These are phyloP conservation scores for Sminthurides aquaticus DNA, from an alignment of 2,888 invertebrate species.

Conservation along the genomic window DNA sequence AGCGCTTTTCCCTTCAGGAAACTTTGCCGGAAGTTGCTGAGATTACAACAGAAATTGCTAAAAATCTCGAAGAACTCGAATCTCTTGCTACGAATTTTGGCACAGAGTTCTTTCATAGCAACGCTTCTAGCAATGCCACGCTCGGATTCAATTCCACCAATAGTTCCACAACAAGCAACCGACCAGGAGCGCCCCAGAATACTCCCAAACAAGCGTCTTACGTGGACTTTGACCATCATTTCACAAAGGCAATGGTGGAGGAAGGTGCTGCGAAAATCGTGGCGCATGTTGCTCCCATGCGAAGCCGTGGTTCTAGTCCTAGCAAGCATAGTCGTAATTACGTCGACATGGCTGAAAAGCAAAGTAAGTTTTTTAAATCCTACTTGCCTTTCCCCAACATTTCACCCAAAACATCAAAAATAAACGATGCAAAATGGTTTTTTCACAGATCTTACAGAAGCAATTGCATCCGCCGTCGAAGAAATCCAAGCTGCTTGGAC, in stretches of 20 bases:
- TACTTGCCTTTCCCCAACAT: neutral
- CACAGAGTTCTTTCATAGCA: constrained; percentile 5
- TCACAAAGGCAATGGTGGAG: constrained; percentile 15
- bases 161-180: constrained; percentile 2
- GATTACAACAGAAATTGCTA: constrained; percentile 40
- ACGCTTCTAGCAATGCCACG: neutral
- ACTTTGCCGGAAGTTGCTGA: constrained; percentile 38
- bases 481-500: constrained; percentile 46
- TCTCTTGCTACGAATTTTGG: constrained; percentile 25
- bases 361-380: constrained; percentile 31
- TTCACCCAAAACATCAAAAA: constrained; percentile 3
- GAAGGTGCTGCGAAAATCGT: constrained; percentile 34
- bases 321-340: constrained; percentile 26
- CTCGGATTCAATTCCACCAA: neutral
- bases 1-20: constrained; percentile 41
- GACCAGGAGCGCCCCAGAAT: constrained; percentile 32
- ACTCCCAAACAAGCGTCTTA: constrained; percentile 39
- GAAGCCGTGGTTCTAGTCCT: constrained; percentile 16
- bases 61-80: constrained; percentile 36
- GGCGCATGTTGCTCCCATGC: constrained; percentile 38
- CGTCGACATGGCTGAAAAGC: constrained; percentile 38
- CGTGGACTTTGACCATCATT: constrained; percentile 40
- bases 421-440: too few relatives aligned
- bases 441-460: constrained; percentile 60
- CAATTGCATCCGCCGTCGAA: constrained; percentile 67